Conservation (phyloP, 2,888 invertebrate genomes). For the Nomada ferruginata region DNA sequence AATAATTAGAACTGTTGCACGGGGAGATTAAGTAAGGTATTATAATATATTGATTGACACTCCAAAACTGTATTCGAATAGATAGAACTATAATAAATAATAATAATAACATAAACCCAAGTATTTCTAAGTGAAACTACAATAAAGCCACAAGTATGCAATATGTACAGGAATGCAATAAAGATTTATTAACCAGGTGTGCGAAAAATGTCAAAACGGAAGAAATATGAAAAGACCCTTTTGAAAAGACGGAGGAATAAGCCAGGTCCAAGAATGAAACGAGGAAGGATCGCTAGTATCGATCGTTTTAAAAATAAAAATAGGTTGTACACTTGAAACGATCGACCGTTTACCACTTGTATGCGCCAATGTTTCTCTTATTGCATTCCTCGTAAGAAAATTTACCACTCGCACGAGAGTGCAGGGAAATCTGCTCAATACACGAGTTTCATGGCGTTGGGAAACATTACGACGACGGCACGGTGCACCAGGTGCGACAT, state of each 20-base stretch:
- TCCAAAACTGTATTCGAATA: too few relatives aligned
- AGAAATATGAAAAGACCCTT: not conserved
- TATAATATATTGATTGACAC: too few relatives aligned
- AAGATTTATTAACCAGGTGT: not conserved
- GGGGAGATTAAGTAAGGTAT: too few relatives aligned
- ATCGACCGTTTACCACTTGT: slow-evolving; percentile 18
- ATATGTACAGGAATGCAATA: not conserved
- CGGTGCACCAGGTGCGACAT: slow-evolving; percentile 19
- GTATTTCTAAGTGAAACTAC: not conserved
- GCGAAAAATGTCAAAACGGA: not conserved
- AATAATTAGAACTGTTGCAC: too few relatives aligned
- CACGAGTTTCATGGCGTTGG: not conserved
- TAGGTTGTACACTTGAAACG: slow-evolving; percentile 36
- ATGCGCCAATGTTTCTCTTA: slow-evolving; percentile 1
- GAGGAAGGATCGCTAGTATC: slow-evolving; percentile 27
- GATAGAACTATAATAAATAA: too few relatives aligned
- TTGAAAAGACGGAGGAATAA: not conserved
- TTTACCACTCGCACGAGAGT: slow-evolving; percentile 1
- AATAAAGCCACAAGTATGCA: not conserved
- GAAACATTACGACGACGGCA: slow-evolving; percentile 1
- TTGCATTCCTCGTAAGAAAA: not conserved
- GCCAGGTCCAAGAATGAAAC: slow-evolving; percentile 21
- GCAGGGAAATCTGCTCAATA: not conserved
- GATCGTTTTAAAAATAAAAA: slow-evolving; percentile 45
- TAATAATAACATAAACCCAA: too few relatives aligned